phyloP scores from a whole-genome alignment of 2,888 invertebrate genomes.

The Lithophane semibrunnea region DNA sequence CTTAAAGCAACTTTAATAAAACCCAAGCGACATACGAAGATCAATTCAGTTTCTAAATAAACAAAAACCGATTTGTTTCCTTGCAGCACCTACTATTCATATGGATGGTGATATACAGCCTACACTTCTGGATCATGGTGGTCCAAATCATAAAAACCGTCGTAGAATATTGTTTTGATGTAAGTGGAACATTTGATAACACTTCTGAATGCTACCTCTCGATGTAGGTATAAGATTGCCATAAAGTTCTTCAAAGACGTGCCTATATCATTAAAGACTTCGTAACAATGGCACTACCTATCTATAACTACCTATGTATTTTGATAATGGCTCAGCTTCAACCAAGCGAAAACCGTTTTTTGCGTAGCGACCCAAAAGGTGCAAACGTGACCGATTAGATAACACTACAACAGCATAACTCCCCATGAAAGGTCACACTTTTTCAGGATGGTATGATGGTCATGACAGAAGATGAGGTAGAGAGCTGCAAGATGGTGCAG shows the following conservation, averaged over 20 bases:
- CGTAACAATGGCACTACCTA: background rate
- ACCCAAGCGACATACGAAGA: background rate
- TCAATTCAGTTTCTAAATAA: background rate
- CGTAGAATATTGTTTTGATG: constrained; percentile 80
- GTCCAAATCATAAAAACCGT: constrained; percentile 78
- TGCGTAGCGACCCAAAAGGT: background rate
- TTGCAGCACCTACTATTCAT: constrained; percentile 84
- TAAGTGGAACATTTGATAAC: constrained; percentile 65
- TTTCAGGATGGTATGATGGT: constrained; percentile 64
- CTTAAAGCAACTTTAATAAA: background rate
- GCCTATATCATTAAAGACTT: background rate
- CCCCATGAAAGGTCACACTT: background rate
- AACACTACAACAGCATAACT: constrained; percentile 10
- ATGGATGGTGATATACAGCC: constrained; percentile 87
- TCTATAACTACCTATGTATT: background rate
- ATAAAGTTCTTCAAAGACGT: background rate
- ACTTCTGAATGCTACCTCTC: background rate
- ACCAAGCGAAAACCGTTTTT: background rate
- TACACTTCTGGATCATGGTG: constrained; percentile 84
- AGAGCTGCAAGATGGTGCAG: constrained; percentile 77
- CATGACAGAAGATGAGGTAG: constrained; percentile 68
- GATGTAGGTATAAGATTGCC: background rate
- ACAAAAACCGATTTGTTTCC: background rate
- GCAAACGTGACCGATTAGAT: background rate
- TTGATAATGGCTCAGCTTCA: background rate